Base-by-base conservation (phyloP, 2,888 invertebrate genomes). In the Xylota sylvarum region DNA sequence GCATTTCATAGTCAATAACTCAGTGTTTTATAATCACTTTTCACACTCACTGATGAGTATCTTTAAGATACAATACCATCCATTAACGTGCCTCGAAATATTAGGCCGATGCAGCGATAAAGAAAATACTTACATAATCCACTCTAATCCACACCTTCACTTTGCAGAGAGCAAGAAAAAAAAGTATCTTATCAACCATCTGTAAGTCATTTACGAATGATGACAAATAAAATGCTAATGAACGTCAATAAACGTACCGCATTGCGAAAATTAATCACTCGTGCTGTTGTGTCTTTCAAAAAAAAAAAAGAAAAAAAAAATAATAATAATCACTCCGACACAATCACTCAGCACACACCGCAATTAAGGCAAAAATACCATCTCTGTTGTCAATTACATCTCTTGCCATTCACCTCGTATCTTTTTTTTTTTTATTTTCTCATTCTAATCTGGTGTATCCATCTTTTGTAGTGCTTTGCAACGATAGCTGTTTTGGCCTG, bases 401-500 rank as follows among this genome's bases (percentile, higher is more conserved):
- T 60, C 60, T 52, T 40, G 27, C 67, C 72, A 70, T 67, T 81
- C 77, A 83, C 73, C 81, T 60, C 64, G 77, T 48, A 43, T 72
- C 58, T 30, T 55, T 23, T 7, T 43, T 40, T 46, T 55, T 43
- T 7, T 48, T 37, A 48, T 52, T 12, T 43, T 23, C 37, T 55
- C 27, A 74, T 73, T 78, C 72, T 80, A 23, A 81, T 80, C 62
- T 77, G 3, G 23, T 72, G 12, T 62, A 30, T 37, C 67, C 40
- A 65, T 58, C 55, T 80, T 79, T 23, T 88, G 0, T 78, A 92
- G 92, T 90, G 90, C 91, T 91, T 92, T 88, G 90, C 91, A 88
- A 90, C 92, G 85, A 91, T 92, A 88, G 90, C 91, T 88, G 88
- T 92, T 87, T 89, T 92, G 88, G 91, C 89, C 88, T 91, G 92